phyloP scores from a whole-genome alignment of 2,888 invertebrate species.

The Caprella mutica region DNA sequence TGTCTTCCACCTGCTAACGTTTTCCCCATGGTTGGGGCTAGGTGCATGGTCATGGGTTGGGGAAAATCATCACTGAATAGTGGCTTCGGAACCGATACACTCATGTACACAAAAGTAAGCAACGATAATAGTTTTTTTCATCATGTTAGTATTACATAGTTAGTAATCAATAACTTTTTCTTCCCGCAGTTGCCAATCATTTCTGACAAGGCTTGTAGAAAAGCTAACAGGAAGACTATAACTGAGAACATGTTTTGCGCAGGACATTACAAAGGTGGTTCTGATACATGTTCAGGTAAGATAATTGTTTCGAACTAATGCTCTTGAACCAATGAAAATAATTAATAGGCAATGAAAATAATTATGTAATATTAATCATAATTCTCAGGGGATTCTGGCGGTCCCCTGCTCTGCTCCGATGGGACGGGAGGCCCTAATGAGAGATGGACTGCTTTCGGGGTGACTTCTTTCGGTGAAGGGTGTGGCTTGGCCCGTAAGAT shows the following conservation, averaged over 20 bases:
- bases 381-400: constrained; percentile 61
- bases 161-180: too few relatives aligned
- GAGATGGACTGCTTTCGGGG: constrained; percentile 47
- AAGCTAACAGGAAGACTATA: constrained; percentile 72
- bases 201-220: constrained; percentile 59
- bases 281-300: constrained; percentile 86
- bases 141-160: background rate
- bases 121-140: background rate
- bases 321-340: background rate
- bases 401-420: constrained; percentile 53
- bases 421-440: constrained; percentile 31
- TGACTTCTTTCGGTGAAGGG: constrained; percentile 89
- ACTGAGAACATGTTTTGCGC: constrained; percentile 89
- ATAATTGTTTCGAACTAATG: background rate
- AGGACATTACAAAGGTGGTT: constrained; percentile 59
- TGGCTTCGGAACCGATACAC: constrained; percentile 63
- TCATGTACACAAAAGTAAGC: constrained; percentile 70
- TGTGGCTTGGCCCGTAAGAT: constrained; percentile 83
- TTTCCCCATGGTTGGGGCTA: constrained; percentile 46
- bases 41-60: constrained; percentile 85
- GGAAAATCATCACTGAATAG: constrained; percentile 68
- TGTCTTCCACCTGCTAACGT: constrained; percentile 64
- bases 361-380: background rate
- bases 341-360: too few relatives aligned
- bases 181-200: constrained; percentile 66